Evolutionary conservation across 2,797 vertebrate genomes (phyloP).

Genomic region (Rhynchotus rufescens): DNA sequence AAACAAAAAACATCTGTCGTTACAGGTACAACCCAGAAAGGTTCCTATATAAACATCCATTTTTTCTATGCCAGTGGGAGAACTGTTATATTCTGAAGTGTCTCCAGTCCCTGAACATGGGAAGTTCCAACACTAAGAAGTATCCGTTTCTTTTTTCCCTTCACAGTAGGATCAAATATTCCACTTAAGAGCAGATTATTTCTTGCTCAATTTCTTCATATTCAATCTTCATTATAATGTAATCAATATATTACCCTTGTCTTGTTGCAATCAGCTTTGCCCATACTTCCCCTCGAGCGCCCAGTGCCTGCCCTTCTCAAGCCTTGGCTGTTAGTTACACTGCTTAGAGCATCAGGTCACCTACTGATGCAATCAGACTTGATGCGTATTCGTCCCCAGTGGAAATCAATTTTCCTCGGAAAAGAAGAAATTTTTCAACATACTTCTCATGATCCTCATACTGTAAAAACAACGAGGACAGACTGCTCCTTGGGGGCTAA

Average conservation of each 20-base stretch:
- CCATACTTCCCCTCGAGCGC: not conserved
- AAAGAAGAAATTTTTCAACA: not conserved
- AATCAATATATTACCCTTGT: not conserved
- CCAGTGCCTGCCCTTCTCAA: not conserved
- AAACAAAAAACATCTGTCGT: not conserved
- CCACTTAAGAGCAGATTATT: not conserved
- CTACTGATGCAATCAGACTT: not conserved
- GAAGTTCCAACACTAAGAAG: not conserved
- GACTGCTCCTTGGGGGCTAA: not conserved
- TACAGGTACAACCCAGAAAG: not conserved
- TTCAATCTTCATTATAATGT: constrained; percentile 39
- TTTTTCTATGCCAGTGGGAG: not conserved
- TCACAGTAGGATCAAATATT: not conserved
- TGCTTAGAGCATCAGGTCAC: not conserved
- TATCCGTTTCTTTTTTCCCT: not conserved
- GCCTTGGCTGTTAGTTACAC: not conserved
- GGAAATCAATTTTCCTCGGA: not conserved
- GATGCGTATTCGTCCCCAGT: not conserved
- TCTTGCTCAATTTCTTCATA: not conserved
- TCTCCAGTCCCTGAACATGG: not conserved
- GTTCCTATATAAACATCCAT: not conserved
- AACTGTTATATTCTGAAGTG: not conserved
- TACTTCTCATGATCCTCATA: not conserved
- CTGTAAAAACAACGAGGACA: not conserved
- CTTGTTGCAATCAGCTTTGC: not conserved